Base-by-base conservation (phyloP, 1,140 invertebrate genomes). In the Cydia splendana region DNA sequence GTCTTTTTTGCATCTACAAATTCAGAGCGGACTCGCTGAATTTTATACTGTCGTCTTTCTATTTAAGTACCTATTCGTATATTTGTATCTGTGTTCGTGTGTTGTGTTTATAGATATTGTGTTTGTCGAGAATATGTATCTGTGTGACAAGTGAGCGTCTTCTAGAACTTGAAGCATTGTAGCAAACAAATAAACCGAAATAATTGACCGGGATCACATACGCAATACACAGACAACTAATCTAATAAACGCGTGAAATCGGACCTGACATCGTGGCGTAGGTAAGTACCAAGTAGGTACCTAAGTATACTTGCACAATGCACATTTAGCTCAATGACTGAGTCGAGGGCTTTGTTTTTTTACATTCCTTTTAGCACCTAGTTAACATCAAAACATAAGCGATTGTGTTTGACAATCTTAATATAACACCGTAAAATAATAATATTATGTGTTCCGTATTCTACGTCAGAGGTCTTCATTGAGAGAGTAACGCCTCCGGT, bases 81-180 rank as follows among this genome's bases (percentile, higher is more conserved):
- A 48, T 51, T 3, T 53, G 51, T 53, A n/a, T 15, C n/a, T 53
- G 51, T 53, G 57, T 24, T 62, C 6, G 24, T 62, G n/a, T 62
- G n/a, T 24, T 24, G 20, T 62, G 20, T 12, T 24, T 5, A 10
- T 5, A 5, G 18, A 12, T 20, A n/a, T 62, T 9, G 24, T 20
- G 9, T 24, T 10, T 24, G 9, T 12, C 24, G 5, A 62, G n/a
- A 18, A 7, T 57, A 57, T 57, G 15, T 57, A 57, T 57, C 6
- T 57, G 57, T 57, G 53, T 57, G 53, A 57, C 53, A 7, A 57
- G 53, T 57, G 53, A 57, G 53, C 51, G 53, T 62, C 9, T 53
- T 18, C 4, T 1, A 62, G 24, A 62, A 62, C 20, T 20, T 24
- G 20, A 20, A 18, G n/a, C 51, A 62, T 12, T 62, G 20, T 24